Evolutionary conservation across 2,888 invertebrate species (phyloP), one percentile per base, ranked within the genome.

Genomic region (Andrena trimmerana): DNA sequence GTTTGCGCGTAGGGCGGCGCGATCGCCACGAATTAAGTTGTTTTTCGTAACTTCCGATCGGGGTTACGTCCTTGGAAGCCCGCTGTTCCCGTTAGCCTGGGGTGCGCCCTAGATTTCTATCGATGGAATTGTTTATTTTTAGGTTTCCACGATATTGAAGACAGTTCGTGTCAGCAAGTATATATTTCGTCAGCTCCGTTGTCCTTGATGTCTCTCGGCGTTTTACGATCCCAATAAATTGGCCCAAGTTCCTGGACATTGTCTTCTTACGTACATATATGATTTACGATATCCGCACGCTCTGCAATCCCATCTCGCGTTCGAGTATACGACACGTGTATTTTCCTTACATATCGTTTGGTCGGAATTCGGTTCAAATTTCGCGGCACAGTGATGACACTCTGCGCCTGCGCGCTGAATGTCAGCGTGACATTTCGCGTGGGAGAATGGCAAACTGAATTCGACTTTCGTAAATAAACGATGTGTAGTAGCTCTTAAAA

Each of bases 51-150:
- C 83, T 78, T 73, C 75, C 86, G 81, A 85, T 87, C 77, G 82
- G 79, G 68, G 67, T 71, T 81, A 57, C 70, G 87, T 83, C 88
- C 87, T 87, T 88, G 86, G 72, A 57, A 69, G 71, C 63, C 66
- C 65, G 66, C 42, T 59, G 82, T 52, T 76, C 82, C 73, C 85
- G 70, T 85, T 85, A 82, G 69, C 72, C 78, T 68, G 73, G 81
- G 71, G 60, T 81, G 78, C 66, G 86, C 52, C 82, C 88, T 76
- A 88, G 80, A 88, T 88, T 88, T 84, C 78, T 77, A 88, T 88
- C 88, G 88, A 84, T 77, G 62, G 80, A 74, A 78, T 65, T 63
- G 78, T 82, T 86, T 88, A 88, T 88, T 88, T 88, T 88, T 88
- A 88, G 88, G 74, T 76, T 63, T 62, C 74, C 62, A 57, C 76